phyloP scores from a whole-genome alignment of 2,888 invertebrate species.

The Morpho achilles region DNA sequence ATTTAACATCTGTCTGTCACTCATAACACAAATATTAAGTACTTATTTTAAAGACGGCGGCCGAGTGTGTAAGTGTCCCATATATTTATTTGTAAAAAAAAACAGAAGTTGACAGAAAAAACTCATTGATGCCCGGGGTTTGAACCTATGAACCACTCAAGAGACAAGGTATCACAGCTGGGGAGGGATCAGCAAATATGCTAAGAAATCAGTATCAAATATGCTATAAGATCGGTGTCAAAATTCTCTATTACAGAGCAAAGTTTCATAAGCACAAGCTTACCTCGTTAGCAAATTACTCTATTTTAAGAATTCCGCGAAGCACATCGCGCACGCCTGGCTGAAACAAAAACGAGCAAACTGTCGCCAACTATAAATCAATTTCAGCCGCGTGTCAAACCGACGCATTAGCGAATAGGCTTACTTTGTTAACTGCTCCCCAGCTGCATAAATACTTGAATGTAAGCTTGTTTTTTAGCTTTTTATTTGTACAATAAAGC shows the following conservation, averaged over 20 bases:
- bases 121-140: too few relatives aligned
- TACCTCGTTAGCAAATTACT: conserved; percentile 13
- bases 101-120: too few relatives aligned
- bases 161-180: too few relatives aligned
- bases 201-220: too few relatives aligned
- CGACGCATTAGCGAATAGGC: conserved; percentile 25
- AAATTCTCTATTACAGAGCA: not conserved
- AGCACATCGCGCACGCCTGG: conserved; percentile 8
- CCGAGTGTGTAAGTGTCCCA: too few relatives aligned
- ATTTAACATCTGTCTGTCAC: too few relatives aligned
- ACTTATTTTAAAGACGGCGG: too few relatives aligned
- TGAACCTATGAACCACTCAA: too few relatives aligned
- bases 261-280: conserved; percentile 3
- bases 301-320: conserved; percentile 11
- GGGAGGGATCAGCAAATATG: too few relatives aligned
- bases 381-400: conserved; percentile 30
- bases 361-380: conserved; percentile 28
- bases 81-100: too few relatives aligned
- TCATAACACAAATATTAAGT: too few relatives aligned
- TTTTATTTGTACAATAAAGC: not conserved
- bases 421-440: conserved; percentile 6
- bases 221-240: too few relatives aligned
- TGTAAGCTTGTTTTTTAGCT: not conserved
- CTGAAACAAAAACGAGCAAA: conserved; percentile 20
- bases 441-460: not conserved